Evolutionary conservation across 2,113 vertebrate genomes (phyloP), one percentile per base, ranked within the genome.

Genomic region (Pungitius pungitius): DNA sequence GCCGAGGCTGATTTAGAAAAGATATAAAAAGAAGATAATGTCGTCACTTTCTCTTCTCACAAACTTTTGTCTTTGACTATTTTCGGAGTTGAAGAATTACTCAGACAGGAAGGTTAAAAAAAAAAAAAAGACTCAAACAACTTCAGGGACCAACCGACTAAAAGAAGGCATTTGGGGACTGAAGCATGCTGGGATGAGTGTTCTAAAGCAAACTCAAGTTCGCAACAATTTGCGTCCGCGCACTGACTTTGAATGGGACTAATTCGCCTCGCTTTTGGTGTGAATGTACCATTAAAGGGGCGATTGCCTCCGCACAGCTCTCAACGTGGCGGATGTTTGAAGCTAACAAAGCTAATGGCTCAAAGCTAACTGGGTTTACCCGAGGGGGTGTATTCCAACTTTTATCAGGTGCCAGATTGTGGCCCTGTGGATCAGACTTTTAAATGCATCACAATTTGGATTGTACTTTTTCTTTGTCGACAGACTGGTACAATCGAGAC

Each of bases 11-110:
- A 55, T 69, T 84, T 73, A 69, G 84, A 65, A 51, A 67, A 27
- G 64, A 62, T 71, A 78, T 71, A 71, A 83, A 80, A 81, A 85
- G 61, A 0, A 0, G 8, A 1, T 8, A 63, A 72, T 57, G 77
- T 79, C 51, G 67, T 40, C 82, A 78, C 69, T 30, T 75, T 80
- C 22, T 58, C 8, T 11, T 43, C 43, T 17, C 17, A 4, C 30
- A 30, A 69, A 65, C 62, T 69, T 80, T 73, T 39, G 49, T 73
- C 51, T 61, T 6, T 13, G 51, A 27, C 30, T 75, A 26, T 63
- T 77, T 82, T 69, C n/a, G 9, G 39, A 58, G 24, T 30, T 11
- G 5, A 6, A 27, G 52, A 43, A 65, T 67, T 73, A 0, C 11
- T 52, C 40, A 39, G 37, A 43, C 22, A 22, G 54, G 30, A 12